phyloP scores from a whole-genome alignment of 1,140 invertebrate genomes.

The Colletes latitarsis region DNA sequence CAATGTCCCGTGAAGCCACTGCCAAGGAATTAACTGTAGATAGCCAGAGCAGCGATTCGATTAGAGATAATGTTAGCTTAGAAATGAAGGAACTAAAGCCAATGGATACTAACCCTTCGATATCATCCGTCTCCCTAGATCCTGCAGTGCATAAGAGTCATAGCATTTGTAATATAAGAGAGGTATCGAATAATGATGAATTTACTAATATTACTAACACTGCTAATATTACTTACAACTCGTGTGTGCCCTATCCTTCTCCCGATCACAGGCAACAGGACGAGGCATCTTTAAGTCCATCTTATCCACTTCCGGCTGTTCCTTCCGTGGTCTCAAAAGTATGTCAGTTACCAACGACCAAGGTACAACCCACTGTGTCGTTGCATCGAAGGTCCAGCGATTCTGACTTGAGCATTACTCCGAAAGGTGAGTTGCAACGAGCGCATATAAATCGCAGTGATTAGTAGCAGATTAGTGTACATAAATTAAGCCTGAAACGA shows the following conservation, averaged over 20 bases:
- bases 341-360: conserved; percentile 82
- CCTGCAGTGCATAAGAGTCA: conserved; percentile 57
- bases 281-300: conserved; percentile 62
- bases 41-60: conserved; percentile 19
- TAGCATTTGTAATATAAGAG: conserved; percentile 62
- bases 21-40: conserved; percentile 28
- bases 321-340: conserved; percentile 66
- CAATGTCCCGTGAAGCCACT: background rate
- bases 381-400: conserved; percentile 93
- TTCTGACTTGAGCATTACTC: conserved; percentile 95
- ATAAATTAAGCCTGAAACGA: background rate
- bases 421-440: conserved; percentile 87
- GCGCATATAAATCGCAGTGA: background rate
- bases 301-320: conserved; percentile 59
- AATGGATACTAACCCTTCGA: conserved; percentile 26
- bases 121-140: conserved; percentile 20
- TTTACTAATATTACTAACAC: conserved; percentile 71
- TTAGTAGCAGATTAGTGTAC: background rate
- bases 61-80: conserved; percentile 14
- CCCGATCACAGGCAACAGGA: conserved; percentile 76
- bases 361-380: conserved; percentile 77
- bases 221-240: conserved; percentile 78
- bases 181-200: conserved; percentile 43
- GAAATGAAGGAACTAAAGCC: conserved; percentile 37
- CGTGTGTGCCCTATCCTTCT: conserved; percentile 78